phyloP scores from a whole-genome alignment of 2,113 vertebrate genomes.

The Vicugna pacos region DNA sequence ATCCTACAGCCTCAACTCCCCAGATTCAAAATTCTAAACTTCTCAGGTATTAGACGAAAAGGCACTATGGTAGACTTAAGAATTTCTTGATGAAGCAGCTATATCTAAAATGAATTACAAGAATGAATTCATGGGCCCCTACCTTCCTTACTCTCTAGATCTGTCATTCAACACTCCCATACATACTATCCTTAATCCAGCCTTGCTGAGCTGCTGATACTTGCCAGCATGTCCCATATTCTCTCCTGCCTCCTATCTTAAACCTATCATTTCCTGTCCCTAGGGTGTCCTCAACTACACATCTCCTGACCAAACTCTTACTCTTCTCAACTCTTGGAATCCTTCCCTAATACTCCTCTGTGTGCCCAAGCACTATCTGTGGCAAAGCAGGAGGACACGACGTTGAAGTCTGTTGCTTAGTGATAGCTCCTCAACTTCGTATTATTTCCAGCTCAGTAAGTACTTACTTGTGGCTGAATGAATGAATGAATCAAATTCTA shows the following conservation, averaged over 20 bases:
- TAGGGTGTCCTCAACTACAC: background rate
- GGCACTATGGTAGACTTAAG: background rate
- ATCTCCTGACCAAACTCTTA: background rate
- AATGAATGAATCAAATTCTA: background rate
- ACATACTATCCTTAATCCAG: background rate
- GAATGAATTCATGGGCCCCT: background rate
- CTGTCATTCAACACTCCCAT: background rate
- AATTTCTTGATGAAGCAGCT: background rate
- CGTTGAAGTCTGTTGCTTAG: background rate
- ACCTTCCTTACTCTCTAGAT: background rate
- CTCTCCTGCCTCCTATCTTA: background rate
- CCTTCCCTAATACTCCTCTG: background rate
- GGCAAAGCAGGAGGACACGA: background rate
- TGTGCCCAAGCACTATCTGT: background rate
- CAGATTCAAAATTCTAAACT: background rate
- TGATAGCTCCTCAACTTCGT: background rate
- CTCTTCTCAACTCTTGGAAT: background rate
- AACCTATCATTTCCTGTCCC: background rate
- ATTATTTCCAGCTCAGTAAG: background rate
- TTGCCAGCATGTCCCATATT: background rate
- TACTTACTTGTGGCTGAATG: background rate
- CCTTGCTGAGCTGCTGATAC: background rate
- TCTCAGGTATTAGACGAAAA: background rate
- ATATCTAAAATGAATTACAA: constrained; percentile 7
- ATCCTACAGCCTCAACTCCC: background rate